Evolutionary conservation across 2,888 invertebrate genomes (phyloP).

Genomic region (Eristalinus aeneus): DNA sequence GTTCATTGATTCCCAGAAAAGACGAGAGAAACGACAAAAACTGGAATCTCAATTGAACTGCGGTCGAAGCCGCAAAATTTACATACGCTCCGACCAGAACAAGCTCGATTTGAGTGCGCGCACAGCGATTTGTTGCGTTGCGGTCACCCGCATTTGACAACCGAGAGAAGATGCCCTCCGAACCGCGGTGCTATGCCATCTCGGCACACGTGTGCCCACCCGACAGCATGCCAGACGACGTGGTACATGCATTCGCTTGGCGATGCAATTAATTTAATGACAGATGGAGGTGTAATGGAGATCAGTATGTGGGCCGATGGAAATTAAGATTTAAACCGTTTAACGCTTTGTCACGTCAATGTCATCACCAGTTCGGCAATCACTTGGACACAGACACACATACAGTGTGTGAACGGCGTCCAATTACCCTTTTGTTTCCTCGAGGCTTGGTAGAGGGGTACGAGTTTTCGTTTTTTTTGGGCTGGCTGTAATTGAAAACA

Average conservation of each 20-base stretch:
- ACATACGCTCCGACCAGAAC: constrained; percentile 38
- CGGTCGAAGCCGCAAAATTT: constrained; percentile 16
- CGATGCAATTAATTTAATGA: constrained; percentile 56
- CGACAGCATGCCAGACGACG: too few relatives aligned
- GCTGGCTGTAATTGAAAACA: not conserved
- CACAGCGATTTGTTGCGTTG: constrained; percentile 54
- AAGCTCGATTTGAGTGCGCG: not conserved
- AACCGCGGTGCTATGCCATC: too few relatives aligned
- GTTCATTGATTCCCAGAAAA: not conserved
- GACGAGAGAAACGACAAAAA: not conserved
- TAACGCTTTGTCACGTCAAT: constrained; percentile 11
- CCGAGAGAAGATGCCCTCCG: constrained; percentile 3
- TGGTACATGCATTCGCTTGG: constrained; percentile 6
- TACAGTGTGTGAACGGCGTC: not conserved
- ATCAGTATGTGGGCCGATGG: constrained; percentile 23
- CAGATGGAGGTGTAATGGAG: constrained; percentile 42
- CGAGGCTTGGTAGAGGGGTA: not conserved
- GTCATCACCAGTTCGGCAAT: not conserved
- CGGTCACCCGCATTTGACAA: constrained; percentile 55
- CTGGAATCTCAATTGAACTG: constrained; percentile 39
- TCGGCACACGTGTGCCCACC: constrained; percentile 1
- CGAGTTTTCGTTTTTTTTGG: not conserved
- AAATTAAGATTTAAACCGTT: constrained; percentile 5
- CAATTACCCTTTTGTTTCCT: not conserved
- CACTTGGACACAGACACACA: not conserved